Evolutionary conservation across 1,140 invertebrate genomes (phyloP).

Genomic region (Sinonovacula constricta): DNA sequence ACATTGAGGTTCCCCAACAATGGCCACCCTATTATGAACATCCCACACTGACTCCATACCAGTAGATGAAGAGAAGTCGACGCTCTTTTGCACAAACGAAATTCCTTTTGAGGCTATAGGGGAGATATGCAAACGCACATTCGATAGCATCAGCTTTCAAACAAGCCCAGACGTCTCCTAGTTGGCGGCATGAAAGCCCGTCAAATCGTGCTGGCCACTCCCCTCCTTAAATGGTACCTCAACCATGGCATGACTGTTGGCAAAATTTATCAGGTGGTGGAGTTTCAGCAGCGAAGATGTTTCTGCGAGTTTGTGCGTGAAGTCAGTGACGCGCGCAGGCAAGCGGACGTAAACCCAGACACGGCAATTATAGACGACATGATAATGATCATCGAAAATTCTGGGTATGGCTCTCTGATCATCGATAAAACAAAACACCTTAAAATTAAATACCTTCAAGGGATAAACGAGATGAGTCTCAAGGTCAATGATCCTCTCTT

Average conservation of each 20-base stretch:
- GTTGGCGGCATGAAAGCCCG: slow-evolving; percentile 38
- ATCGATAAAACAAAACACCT: slow-evolving; percentile 41
- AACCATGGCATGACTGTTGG: slow-evolving; percentile 34
- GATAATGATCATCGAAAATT: slow-evolving; percentile 45
- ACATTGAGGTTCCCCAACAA: slow-evolving; percentile 42
- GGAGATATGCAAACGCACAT: slow-evolving; percentile 38
- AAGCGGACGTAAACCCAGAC: slow-evolving; percentile 31
- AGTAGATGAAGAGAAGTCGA: slow-evolving; percentile 29
- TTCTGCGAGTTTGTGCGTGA: slow-evolving; percentile 24
- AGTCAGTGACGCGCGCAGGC: slow-evolving; percentile 38
- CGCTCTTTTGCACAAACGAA: slow-evolving; percentile 38
- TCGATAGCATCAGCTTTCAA: slow-evolving; percentile 9
- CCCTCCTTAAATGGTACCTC: slow-evolving; percentile 42
- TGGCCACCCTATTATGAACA: background rate
- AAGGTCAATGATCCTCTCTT: slow-evolving; percentile 26
- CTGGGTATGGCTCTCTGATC: slow-evolving; percentile 36
- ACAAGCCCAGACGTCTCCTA: slow-evolving; percentile 8
- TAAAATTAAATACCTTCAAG: slow-evolving; percentile 10
- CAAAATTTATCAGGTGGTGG: slow-evolving; percentile 43
- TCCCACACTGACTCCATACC: background rate
- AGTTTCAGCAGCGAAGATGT: slow-evolving; percentile 29
- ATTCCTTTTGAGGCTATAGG: slow-evolving; percentile 37
- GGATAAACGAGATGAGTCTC: slow-evolving; percentile 7
- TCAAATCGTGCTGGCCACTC: slow-evolving; percentile 40
- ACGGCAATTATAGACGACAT: slow-evolving; percentile 49